Evolutionary conservation across 2,797 vertebrate genomes (phyloP), one percentile per base, ranked within the genome.

Genomic region (Enteromius unitaeniatus): DNA sequence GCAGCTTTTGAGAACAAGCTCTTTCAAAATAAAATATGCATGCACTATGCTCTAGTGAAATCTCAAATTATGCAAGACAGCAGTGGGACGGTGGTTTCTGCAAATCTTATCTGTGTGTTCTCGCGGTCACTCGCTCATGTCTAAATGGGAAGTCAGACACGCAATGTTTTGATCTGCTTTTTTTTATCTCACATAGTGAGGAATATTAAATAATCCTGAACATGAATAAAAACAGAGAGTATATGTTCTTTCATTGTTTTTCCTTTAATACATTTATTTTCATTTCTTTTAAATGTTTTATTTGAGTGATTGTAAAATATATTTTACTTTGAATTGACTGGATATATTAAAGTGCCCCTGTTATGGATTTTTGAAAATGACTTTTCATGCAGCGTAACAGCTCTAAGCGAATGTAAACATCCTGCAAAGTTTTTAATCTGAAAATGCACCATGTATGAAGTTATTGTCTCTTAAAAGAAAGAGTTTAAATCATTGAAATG

Each of bases 11-110:
- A 82, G 6, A 37, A 47, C 21, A 81, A 74, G 28, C 3, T 11
- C 58, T 65, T 82, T 74, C 6, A 26, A 10, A 65, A 64, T 74
- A 74, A 65, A 64, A 47, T n/a, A 62, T 81, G 53, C 79, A 6
- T 62, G 79, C 40, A 23, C 19, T 62, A 11, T 37, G 13, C 17
- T 70, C 23, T 21, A 49, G 23, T 62, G 65, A 62, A 73, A 74
- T 64, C 13, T 64, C 28, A 37, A 58, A 70, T 70, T 70, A 81
- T 70, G 65, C 78, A 69, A 28, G 67, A 70, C 9, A 70, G n/a
- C n/a, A 17, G 19, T 2, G 7, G 9, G 64, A 68, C 7, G 4
- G 78, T 58, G 65, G 49, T 80, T 81, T 70, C 67, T 26, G 51
- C 51, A 58, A 17, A 42, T 42, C 34, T 60, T 81, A 81, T 81